A percentile compares a stretch with the other conserved stretches of the same genome.
Evolutionary conservation across 37 sponge, comb jelly and placozoan genomes (phyloP).

Genomic region (Eunapius fragilis): DNA sequence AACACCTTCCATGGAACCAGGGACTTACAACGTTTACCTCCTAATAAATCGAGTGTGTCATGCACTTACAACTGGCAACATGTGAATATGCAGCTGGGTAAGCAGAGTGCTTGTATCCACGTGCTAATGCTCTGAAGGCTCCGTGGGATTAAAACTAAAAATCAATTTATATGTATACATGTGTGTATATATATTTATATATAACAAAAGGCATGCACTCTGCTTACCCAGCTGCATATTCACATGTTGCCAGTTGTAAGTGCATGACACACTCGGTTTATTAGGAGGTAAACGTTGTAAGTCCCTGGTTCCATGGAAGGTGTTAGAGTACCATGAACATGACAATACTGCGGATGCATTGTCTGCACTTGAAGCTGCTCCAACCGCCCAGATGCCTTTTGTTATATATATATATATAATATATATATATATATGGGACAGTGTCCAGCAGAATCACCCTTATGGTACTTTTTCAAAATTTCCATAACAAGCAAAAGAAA

Average conservation of each 20-base stretch:
- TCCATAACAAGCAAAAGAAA: too few relatives aligned
- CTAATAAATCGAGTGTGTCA: background rate
- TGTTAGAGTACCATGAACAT: constrained; percentile 7
- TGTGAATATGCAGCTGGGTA: constrained; percentile 33
- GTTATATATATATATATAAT: too few relatives aligned
- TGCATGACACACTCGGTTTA: background rate
- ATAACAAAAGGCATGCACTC: constrained; percentile 7
- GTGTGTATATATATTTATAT: too few relatives aligned
- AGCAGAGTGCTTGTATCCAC: constrained; percentile 1
- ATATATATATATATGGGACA: too few relatives aligned
- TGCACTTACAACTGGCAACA: constrained; percentile 19
- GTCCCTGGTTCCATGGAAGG: constrained; percentile 29
- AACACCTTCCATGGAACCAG: constrained; percentile 33
- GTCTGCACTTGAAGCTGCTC: constrained; percentile 2
- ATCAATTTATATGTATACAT: too few relatives aligned
- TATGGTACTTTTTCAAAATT: too few relatives aligned
- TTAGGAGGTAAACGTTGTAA: constrained; percentile 2
- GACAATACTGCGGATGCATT: constrained; percentile 13
- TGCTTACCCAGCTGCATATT: constrained; percentile 30
- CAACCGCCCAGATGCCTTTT: constrained; percentile 24
- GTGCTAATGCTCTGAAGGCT: too few relatives aligned
- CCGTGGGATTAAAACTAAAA: too few relatives aligned
- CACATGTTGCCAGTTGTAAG: constrained; percentile 22
- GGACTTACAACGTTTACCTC: constrained; percentile 1
- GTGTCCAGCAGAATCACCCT: too few relatives aligned